These are phyloP conservation scores for Formica exsecta DNA, from an alignment of 1,140 invertebrate genomes.

Conservation along the genomic window DNA sequence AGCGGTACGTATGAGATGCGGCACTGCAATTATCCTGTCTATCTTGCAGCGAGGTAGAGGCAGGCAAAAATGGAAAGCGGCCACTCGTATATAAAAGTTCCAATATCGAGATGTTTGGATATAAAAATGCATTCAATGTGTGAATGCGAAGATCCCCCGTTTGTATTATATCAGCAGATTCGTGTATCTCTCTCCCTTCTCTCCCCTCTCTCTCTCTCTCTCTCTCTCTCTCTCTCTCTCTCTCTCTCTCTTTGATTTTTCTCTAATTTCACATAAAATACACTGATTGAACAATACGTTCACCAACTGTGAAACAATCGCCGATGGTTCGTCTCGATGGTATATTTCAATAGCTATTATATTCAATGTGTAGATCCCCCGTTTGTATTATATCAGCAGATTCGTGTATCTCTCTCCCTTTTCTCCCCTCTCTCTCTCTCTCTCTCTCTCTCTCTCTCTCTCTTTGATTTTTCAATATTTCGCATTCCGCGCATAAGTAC, in stretches of 20 bases:
- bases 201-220: too few relatives aligned
- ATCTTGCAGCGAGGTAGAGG: constrained; percentile 10
- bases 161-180: constrained; percentile 11
- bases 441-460: too few relatives aligned
- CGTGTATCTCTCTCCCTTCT: too few relatives aligned
- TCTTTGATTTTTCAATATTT: constrained; percentile 31
- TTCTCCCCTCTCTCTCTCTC: too few relatives aligned
- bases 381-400: background rate
- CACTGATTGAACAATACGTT: too few relatives aligned
- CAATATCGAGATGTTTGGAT: constrained; percentile 1
- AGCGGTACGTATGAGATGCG: constrained; percentile 27
- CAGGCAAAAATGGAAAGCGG: background rate
- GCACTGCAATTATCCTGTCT: constrained; percentile 52
- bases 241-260: constrained; percentile 1
- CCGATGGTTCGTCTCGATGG: too few relatives aligned
- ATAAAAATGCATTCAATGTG: constrained; percentile 30
- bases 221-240: too few relatives aligned
- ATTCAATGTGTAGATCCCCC: background rate
- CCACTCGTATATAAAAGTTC: constrained; percentile 11
- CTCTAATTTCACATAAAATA: too few relatives aligned
- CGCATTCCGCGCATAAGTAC: background rate
- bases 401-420: background rate
- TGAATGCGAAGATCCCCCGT: background rate
- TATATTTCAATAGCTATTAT: too few relatives aligned
- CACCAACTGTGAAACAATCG: too few relatives aligned